phyloP scores from a whole-genome alignment of 2,888 invertebrate species.

The Scaptomyza reducta region DNA sequence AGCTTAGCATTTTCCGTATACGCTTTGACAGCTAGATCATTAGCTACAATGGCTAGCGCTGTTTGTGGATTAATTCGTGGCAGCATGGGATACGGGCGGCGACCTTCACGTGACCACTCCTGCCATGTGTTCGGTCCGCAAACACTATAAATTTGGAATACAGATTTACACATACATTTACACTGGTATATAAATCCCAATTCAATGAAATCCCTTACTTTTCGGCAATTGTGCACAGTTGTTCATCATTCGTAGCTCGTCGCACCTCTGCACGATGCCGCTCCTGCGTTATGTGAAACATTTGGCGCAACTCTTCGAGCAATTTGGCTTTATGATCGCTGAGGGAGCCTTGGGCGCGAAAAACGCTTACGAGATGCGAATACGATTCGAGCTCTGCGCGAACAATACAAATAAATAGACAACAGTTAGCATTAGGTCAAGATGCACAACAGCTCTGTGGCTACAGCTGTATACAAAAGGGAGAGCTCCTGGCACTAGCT shows the following conservation, averaged over 20 bases:
- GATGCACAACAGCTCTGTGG: background rate
- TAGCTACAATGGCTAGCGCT: constrained; percentile 92
- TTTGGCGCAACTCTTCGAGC: constrained; percentile 91
- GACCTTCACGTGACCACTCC: constrained; percentile 95
- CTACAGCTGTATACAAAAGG: constrained; percentile 9
- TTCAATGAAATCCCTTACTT: constrained; percentile 87
- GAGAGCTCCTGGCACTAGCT: constrained; percentile 28
- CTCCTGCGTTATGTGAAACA: constrained; percentile 94
- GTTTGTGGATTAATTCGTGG: constrained; percentile 94
- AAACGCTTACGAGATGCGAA: constrained; percentile 93
- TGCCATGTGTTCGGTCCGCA: constrained; percentile 88
- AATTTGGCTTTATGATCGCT: constrained; percentile 93
- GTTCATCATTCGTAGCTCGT: constrained; percentile 96
- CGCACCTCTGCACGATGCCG: constrained; percentile 96
- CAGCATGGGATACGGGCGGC: constrained; percentile 92
- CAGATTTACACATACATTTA: constrained; percentile 22
- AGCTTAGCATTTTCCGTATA: constrained; percentile 87
- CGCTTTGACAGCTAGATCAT: constrained; percentile 89
- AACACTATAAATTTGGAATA: constrained; percentile 84
- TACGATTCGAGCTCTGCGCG: constrained; percentile 94
- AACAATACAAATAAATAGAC: constrained; percentile 34
- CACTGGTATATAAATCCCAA: constrained; percentile 14
- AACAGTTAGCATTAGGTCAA: constrained; percentile 17
- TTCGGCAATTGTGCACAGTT: constrained; percentile 94
- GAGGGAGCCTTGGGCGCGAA: constrained; percentile 95